Base-by-base conservation (phyloP, 2,113 vertebrate species). In the Chloropsis hardwickii region DNA sequence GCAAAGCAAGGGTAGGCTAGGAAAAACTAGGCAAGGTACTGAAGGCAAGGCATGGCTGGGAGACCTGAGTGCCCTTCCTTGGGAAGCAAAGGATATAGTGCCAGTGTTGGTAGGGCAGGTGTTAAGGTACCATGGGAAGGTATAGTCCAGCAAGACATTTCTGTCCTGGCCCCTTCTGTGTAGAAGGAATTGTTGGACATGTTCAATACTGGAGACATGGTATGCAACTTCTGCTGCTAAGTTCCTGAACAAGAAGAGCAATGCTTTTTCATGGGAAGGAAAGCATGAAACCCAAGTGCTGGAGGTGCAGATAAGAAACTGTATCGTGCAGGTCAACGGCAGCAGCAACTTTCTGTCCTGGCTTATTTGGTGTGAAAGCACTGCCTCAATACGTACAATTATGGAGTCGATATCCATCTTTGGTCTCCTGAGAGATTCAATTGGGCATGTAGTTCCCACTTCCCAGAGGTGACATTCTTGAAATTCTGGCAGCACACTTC, bases 251-350 rank as follows among this genome's bases (percentile, higher is more conserved):
- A 4, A 48, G 12, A 31, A 61, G 25, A n/a, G n/a, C 27, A 19
- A 23, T 19, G 72, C 5, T 11, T 48, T 76, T 24, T 37, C 44
- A 48, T 3, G 28, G 21, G 56, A 48, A 48, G 73, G 44, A 76
- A 39, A 39, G 44, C n/a, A 39, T 5, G 15, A 25, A 48, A 29
- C 21, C n/a, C n/a, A 29, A 31, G 44, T 33, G 45, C 5, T 61
- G 57, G 22, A 77, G 71, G 33, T 23, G 11, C 25, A 58, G 33
- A 13, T 58, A 58, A 45, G 33, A 51, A 70, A 37, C 11, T 74
- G 53, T 1, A 0, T 17, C 1, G 3, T 12, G 53, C 33, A 29
- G 18, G 40, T 35, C 40, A 57, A 35, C 1, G 4, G 33, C 14
- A 35, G 53, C 40, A 35, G 40, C 53, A 16, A 12, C 39, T 45